Percentiles rank a stretch among this genome's conserved stretches.
These are phyloP conservation scores for Monochamus alternatus DNA, from an alignment of 2,888 invertebrate genomes.

Conservation along the genomic window DNA sequence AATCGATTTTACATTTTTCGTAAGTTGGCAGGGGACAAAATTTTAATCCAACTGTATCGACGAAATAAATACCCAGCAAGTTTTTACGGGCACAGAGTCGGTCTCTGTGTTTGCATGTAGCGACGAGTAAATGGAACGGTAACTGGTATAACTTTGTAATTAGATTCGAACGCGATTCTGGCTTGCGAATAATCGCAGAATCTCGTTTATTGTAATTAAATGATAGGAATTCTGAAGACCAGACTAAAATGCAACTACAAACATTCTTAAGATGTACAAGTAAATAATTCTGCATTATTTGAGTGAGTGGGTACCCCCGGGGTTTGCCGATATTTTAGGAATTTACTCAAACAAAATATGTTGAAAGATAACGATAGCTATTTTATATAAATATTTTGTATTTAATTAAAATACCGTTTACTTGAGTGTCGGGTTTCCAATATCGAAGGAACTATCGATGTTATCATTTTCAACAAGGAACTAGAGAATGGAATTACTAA, in stretches of 20 bases:
- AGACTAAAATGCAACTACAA: conserved; percentile 53
- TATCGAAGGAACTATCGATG: neutral
- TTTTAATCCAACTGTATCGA: neutral
- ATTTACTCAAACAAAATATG: conserved; percentile 60
- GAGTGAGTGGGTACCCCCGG: conserved; percentile 43
- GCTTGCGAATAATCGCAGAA: conserved; percentile 28
- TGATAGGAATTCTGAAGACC: conserved; percentile 48
- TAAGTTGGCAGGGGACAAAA: neutral
- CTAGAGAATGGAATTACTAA: too few relatives aligned
- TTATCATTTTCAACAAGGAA: too few relatives aligned
- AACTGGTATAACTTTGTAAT: conserved; percentile 18
- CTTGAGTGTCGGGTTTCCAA: conserved; percentile 2
- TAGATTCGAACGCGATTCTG: conserved; percentile 13
- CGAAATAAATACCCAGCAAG: neutral
- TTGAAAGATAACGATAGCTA: conserved; percentile 56
- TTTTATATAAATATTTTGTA: conserved; percentile 53
- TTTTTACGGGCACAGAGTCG: neutral
- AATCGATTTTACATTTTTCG: neutral
- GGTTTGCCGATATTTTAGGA: conserved; percentile 59
- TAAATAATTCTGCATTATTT: conserved; percentile 45
- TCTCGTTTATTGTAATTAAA: conserved; percentile 45
- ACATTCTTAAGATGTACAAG: conserved; percentile 54
- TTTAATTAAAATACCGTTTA: conserved; percentile 54
- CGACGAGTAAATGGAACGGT: neutral
- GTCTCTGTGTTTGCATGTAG: neutral